phyloP scores from a whole-genome alignment of 2,888 invertebrate species.

The Stenodera caucasica region DNA sequence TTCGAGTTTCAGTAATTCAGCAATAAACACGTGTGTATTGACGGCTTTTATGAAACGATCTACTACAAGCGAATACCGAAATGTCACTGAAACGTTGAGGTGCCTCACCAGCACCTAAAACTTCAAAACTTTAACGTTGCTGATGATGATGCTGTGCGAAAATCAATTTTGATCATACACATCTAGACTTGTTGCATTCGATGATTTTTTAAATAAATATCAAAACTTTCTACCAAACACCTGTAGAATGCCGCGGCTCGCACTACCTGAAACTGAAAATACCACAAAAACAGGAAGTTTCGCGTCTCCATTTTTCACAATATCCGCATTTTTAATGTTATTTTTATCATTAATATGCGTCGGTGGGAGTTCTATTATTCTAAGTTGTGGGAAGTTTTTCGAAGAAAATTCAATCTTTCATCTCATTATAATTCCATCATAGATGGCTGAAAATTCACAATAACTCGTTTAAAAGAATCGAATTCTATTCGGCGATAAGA shows the following conservation, averaged over 20 bases:
- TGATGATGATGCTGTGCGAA: slow-evolving; percentile 19
- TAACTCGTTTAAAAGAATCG: no score
- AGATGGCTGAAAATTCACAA: no score
- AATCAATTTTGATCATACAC: slow-evolving; percentile 17
- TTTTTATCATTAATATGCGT: no score
- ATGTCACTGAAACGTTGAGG: slow-evolving; percentile 31
- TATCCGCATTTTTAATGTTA: no score
- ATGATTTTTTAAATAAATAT: not conserved
- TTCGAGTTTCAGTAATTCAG: not conserved
- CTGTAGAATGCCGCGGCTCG: slow-evolving; percentile 23
- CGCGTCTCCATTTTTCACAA: no score
- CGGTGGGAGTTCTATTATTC: no score
- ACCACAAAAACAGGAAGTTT: no score
- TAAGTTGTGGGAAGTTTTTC: no score
- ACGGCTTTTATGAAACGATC: slow-evolving; percentile 12
- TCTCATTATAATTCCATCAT: no score
- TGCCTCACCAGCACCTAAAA: slow-evolving; percentile 27
- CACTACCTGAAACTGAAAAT: slow-evolving; percentile 1
- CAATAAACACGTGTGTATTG: not conserved
- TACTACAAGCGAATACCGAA: slow-evolving; percentile 31
- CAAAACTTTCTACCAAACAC: slow-evolving; percentile 24
- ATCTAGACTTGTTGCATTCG: slow-evolving; percentile 20
- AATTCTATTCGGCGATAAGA: not conserved
- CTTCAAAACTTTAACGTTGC: slow-evolving; percentile 33
- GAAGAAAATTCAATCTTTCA: no score